These are phyloP conservation scores for Sericinus montela DNA, from an alignment of 2,888 invertebrate species.

Conservation along the genomic window DNA sequence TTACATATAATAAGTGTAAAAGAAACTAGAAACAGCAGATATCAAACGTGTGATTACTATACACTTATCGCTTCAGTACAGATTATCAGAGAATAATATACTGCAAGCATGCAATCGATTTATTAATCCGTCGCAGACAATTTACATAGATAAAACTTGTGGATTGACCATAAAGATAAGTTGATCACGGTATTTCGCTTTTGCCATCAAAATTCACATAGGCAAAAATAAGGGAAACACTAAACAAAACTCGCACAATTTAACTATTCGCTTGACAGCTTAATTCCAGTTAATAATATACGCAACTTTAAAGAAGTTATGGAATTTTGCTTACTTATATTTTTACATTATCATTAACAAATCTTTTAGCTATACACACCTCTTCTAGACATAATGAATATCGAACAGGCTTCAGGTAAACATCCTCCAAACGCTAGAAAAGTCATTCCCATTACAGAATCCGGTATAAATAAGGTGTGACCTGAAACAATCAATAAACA, in stretches of 20 bases:
- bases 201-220: background rate
- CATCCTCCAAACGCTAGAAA: constrained; percentile 94
- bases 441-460: constrained; percentile 94
- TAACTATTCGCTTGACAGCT: background rate
- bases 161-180: constrained; percentile 1
- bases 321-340: too few relatives aligned
- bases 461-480: constrained; percentile 87
- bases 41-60: background rate
- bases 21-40: background rate
- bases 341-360: too few relatives aligned
- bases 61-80: constrained; percentile 1
- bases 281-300: too few relatives aligned
- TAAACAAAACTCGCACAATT: background rate
- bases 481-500: constrained; percentile 55
- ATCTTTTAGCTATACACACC: constrained; percentile 72
- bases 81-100: constrained; percentile 9
- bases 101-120: constrained; percentile 5
- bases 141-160: constrained; percentile 5
- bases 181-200: constrained; percentile 7
- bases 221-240: background rate
- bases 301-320: too few relatives aligned
- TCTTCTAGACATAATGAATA: constrained; percentile 90
- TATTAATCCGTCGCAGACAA: background rate
- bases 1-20: too few relatives aligned
- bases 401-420: constrained; percentile 89